Evolutionary conservation across 2,797 vertebrate genomes (phyloP), one percentile per base, ranked within the genome.

Genomic region (Leptatherina wallacei): DNA sequence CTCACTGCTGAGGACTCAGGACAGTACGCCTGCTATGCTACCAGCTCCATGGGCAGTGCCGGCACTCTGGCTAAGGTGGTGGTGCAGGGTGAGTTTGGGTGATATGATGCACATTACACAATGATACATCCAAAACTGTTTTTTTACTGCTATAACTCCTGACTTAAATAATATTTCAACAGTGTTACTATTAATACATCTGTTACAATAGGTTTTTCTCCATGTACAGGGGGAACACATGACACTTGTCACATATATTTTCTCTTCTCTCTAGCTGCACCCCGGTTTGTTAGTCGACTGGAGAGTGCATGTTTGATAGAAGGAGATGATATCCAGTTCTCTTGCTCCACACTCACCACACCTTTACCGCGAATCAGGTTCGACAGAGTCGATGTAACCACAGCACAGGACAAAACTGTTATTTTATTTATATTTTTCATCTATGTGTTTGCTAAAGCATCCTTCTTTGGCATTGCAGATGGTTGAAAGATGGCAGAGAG

Each of bases 11-110:
- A 85, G 0, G 96, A 99, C 90, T 96, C 96, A 0, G 98, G 98
- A 49, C 98, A 99, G 90, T 99, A 99, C 73, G 91, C 96, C 79
- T 99, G 98, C 85, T 97, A 96, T 3, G 97, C 97, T 0, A 84
- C 91, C 82, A 99, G 95, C 61, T 89, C 93, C 1, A 94, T 97
- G 52, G 98, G 98, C 29, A 96, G 90, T 0, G 94, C 96, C 69
- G 97, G 94, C 55, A 96, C 96, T 35, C 84, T 98, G 77, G 97
- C 97, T 42, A 97, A 95, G 80, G 92, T 99, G 62, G 89, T 96
- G 38, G 97, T 99, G 63, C 95, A 96, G 90, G 97, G 98, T 99
- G 87, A 93, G 93, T 64, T 27, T 61, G 22, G 13, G 6, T 8
- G 16, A n/a, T 66, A 22, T 33, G 20, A 22, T 58, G n/a, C 33